phyloP scores from a whole-genome alignment of 1,140 invertebrate genomes.

The Conus betulinus region DNA sequence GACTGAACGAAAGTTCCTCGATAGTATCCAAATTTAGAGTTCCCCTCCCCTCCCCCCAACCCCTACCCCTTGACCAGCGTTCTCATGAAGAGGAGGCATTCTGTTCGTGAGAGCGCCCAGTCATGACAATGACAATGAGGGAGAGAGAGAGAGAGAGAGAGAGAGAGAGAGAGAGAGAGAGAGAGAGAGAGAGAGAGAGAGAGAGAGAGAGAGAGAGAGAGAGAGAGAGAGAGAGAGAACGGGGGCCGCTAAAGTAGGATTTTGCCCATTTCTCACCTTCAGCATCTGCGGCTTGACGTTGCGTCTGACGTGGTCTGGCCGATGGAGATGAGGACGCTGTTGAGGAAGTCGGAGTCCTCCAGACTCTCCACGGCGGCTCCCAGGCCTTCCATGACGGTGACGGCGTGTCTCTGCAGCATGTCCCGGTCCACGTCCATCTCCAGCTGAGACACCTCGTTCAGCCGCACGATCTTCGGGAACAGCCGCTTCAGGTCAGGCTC shows the following conservation, averaged over 20 bases:
- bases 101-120: too few species aligned
- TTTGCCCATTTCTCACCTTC: constrained; percentile 48
- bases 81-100: too few species aligned
- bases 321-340: constrained; percentile 65
- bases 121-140: not conserved
- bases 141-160: constrained; percentile 34
- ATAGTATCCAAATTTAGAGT: too few species aligned
- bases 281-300: constrained; percentile 69
- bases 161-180: constrained; percentile 35
- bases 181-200: constrained; percentile 33
- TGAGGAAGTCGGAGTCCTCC: constrained; percentile 68
- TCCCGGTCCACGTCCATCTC: constrained; percentile 69
- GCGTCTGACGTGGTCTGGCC: constrained; percentile 67
- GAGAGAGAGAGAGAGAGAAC: constrained; percentile 31
- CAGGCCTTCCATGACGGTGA: constrained; percentile 62
- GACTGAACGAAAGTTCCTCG: too few species aligned
- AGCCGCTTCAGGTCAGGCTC: constrained; percentile 65
- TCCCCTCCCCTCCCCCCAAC: too few species aligned
- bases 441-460: constrained; percentile 67
- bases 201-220: constrained; percentile 35
- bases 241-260: too few species aligned
- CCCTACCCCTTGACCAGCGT: too few species aligned
- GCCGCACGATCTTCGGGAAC: constrained; percentile 69
- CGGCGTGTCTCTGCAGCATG: constrained; percentile 60
- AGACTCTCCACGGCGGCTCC: constrained; percentile 63